Percentiles rank a stretch among this genome's conserved stretches.
These are phyloP conservation scores for Dryobotodes eremita DNA, from an alignment of 2,888 invertebrate genomes.

Conservation along the genomic window DNA sequence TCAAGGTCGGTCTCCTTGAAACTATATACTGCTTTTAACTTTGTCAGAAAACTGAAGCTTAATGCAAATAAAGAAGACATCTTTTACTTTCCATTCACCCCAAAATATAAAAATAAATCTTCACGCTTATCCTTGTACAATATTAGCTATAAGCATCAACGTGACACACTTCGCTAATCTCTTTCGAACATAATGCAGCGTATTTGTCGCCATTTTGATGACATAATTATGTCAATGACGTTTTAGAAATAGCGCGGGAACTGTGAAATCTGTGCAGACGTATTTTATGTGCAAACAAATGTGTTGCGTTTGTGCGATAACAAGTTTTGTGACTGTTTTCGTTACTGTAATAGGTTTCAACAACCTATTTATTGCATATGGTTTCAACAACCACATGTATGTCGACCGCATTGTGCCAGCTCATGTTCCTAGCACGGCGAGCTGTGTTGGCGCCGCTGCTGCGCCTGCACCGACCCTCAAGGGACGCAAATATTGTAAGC, in stretches of 20 bases:
- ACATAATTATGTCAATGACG: slow-evolving; percentile 70
- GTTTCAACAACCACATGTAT: too few relatives aligned
- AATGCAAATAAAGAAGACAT: neutral
- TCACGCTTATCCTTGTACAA: slow-evolving; percentile 25
- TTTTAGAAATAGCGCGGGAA: slow-evolving; percentile 59
- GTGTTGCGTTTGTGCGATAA: neutral
- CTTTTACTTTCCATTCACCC: neutral
- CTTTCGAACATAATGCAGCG: slow-evolving; percentile 47
- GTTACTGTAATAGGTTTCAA: neutral
- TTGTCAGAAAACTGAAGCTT: neutral
- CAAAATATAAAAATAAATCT: slow-evolving; percentile 22
- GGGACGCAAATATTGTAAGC: too few relatives aligned
- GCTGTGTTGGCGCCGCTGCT: too few relatives aligned
- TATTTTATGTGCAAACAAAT: slow-evolving; percentile 22
- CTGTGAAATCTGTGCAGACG: slow-evolving; percentile 34
- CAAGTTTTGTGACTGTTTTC: neutral
- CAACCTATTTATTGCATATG: neutral
- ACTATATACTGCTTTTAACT: too few relatives aligned
- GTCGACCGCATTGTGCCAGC: too few relatives aligned
- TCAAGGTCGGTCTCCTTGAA: neutral
- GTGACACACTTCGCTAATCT: slow-evolving; percentile 58
- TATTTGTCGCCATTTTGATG: slow-evolving; percentile 53
- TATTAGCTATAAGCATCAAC: slow-evolving; percentile 16
- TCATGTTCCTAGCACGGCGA: too few relatives aligned
- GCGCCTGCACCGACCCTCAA: too few relatives aligned